These are phyloP conservation scores for Muricea muricata DNA, from an alignment of 92 coral and sea anemone genomes.

Conservation along the genomic window DNA sequence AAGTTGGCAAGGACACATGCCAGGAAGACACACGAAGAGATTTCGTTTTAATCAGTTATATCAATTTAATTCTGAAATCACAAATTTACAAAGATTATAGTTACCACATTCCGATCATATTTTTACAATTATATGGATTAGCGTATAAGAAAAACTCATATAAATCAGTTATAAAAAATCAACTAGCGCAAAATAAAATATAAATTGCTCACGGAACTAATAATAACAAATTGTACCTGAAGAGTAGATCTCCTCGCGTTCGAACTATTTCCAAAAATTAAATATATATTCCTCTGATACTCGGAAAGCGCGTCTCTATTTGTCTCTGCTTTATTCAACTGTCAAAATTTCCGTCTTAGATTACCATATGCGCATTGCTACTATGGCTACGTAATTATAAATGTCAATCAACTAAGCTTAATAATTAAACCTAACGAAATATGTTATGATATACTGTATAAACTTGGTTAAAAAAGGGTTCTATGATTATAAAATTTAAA, in stretches of 20 bases:
- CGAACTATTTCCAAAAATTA: background rate
- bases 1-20: slow-evolving; percentile 11
- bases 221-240: background rate
- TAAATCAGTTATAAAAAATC: background rate
- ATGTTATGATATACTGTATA: no score
- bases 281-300: no score
- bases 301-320: no score
- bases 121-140: background rate
- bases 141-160: background rate
- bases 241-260: background rate
- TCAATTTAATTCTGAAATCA: slow-evolving; percentile 5
- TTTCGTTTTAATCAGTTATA: background rate
- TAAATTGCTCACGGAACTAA: background rate
- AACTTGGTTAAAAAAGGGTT: no score
- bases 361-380: no score
- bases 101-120: background rate
- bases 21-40: background rate
- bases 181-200: background rate
- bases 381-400: no score
- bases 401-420: no score
- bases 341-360: no score
- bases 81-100: background rate
- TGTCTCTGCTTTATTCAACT: no score
- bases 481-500: no score
- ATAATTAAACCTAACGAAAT: no score